Conservation (phyloP, 2,797 vertebrate genomes). For the Glyptemys insculpta region DNA sequence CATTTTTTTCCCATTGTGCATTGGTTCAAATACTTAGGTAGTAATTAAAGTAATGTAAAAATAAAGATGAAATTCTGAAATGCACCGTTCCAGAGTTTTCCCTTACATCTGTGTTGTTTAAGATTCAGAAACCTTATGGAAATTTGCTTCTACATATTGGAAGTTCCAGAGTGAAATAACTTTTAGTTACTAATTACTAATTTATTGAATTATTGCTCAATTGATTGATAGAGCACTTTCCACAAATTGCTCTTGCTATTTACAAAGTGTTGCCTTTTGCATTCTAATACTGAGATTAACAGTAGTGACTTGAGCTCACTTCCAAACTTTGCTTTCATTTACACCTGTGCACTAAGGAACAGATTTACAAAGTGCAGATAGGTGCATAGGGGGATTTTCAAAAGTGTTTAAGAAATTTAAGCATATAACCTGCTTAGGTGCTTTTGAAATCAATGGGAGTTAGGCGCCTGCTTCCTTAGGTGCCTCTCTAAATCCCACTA, state of each 20-base stretch:
- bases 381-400: background rate
- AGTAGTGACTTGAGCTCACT: background rate
- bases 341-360: background rate
- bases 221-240: no score
- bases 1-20: fast-evolving
- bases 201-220: no score
- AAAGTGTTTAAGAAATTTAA: background rate
- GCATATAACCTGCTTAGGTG: background rate
- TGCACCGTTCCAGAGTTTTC: background rate
- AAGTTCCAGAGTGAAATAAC: fast-evolving
- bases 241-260: no score
- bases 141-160: background rate
- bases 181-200: background rate
- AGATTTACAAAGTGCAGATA: background rate
- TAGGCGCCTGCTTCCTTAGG: background rate
- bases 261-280: no score
- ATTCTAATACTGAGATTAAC: background rate
- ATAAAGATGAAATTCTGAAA: background rate
- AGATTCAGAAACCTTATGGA: background rate
- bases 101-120: background rate
- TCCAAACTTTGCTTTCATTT: background rate
- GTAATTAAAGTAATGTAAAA: background rate
- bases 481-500: background rate
- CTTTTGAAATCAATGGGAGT: background rate
- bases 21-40: background rate